Evolutionary conservation across 2,113 vertebrate species (phyloP).

Genomic region (Gobius niger): DNA sequence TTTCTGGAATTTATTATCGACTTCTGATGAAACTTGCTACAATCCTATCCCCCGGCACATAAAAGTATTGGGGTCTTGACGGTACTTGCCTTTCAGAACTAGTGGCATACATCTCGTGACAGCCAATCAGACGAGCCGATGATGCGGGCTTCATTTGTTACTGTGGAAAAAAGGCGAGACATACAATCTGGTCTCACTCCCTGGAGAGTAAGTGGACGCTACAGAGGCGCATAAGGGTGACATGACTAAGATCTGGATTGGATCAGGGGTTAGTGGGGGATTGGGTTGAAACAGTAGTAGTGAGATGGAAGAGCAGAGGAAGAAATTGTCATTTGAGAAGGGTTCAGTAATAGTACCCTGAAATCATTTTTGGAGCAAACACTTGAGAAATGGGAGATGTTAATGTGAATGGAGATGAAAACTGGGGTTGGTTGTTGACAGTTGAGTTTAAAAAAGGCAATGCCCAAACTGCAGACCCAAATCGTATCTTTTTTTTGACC

Average conservation of each 20-base stretch:
- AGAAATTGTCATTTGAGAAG: slow-evolving; percentile 16
- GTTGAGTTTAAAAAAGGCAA: not conserved
- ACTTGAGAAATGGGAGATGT: not conserved
- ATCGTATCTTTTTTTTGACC: too few species aligned
- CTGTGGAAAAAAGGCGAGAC: slow-evolving; percentile 52
- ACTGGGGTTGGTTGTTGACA: not conserved
- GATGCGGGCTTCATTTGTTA: slow-evolving; percentile 57
- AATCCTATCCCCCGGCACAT: slow-evolving; percentile 1
- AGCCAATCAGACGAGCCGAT: slow-evolving; percentile 43
- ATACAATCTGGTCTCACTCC: slow-evolving; percentile 52
- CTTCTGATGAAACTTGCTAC: slow-evolving; percentile 16
- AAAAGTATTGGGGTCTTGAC: slow-evolving; percentile 6
- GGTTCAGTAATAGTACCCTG: not conserved
- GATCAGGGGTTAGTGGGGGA: slow-evolving; percentile 34
- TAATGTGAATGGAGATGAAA: not conserved
- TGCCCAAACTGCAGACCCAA: too few species aligned
- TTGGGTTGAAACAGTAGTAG: slow-evolving; percentile 49
- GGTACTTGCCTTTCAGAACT: slow-evolving; percentile 6
- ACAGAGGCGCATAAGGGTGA: slow-evolving; percentile 58
- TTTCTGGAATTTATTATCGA: not conserved
- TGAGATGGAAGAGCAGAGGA: slow-evolving; percentile 18
- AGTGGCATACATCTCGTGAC: slow-evolving; percentile 26
- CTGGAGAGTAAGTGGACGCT: slow-evolving; percentile 32
- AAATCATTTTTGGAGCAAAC: not conserved
- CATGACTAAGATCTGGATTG: slow-evolving; percentile 64